Conservation (phyloP, 2,888 invertebrate genomes). For the Eurois occulta region DNA sequence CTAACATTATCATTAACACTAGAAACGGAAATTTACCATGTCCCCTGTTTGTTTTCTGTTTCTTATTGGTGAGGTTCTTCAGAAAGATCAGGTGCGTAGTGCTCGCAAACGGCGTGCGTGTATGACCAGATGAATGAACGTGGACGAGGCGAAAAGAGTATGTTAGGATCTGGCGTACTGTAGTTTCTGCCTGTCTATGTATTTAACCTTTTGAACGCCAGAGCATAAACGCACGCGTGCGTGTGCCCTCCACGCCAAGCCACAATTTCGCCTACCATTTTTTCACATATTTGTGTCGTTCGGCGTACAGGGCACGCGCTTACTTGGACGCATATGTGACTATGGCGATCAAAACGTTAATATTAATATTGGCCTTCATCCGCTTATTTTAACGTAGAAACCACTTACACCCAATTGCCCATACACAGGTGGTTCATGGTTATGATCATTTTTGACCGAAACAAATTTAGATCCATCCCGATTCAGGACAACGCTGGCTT, state of each 20-base stretch:
- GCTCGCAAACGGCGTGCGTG: not conserved
- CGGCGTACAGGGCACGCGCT: too few species aligned
- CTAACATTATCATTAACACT: too few species aligned
- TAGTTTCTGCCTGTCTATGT: not conserved
- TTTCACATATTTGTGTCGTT: too few species aligned
- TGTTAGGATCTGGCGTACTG: not conserved
- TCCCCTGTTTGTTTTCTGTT: too few species aligned
- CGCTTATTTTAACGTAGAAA: slow-evolving; percentile 25
- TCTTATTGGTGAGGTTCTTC: not conserved
- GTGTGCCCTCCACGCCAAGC: too few species aligned
- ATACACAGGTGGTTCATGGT: slow-evolving; percentile 45
- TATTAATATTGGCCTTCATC: slow-evolving; percentile 6
- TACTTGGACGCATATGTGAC: too few species aligned
- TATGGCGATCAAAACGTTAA: too few species aligned
- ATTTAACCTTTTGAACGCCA: too few species aligned
- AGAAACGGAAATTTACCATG: too few species aligned
- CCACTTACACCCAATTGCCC: not conserved
- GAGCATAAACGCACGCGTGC: too few species aligned
- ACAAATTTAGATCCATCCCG: slow-evolving; percentile 14
- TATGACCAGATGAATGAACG: not conserved
- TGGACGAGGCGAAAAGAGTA: not conserved
- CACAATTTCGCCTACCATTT: too few species aligned
- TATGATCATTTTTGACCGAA: slow-evolving; percentile 25
- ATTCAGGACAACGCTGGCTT: slow-evolving; percentile 42
- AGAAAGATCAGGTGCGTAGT: not conserved